phyloP scores from a whole-genome alignment of 2,113 vertebrate species.

The Barnardius zonarius region DNA sequence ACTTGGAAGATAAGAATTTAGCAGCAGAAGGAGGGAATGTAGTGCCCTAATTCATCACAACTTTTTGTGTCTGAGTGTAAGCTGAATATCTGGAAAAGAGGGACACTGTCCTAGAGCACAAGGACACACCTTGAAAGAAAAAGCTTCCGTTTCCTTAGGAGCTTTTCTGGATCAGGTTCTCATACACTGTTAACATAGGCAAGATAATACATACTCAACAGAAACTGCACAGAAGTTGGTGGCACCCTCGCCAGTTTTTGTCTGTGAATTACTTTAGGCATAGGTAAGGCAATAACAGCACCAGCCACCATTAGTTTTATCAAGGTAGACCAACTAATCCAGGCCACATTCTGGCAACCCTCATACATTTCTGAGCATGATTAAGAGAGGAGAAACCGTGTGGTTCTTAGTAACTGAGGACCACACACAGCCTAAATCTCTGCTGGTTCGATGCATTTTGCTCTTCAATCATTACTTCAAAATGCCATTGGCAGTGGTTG shows the following conservation, averaged over 20 bases:
- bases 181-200: accelerated
- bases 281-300: background rate
- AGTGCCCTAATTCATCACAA: background rate
- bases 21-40: background rate
- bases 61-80: background rate
- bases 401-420: background rate
- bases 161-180: background rate
- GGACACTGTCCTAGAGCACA: background rate
- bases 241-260: background rate
- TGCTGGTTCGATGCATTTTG: background rate
- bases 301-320: background rate
- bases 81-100: background rate
- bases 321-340: background rate
- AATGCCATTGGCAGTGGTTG: background rate
- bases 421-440: background rate
- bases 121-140: background rate
- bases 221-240: background rate
- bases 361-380: background rate
- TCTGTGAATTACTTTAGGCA: background rate
- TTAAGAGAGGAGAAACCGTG: background rate
- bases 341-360: background rate
- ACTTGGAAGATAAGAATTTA: background rate
- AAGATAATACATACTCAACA: background rate
- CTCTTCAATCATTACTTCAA: background rate
- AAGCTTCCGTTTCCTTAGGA: background rate